Conservation (phyloP, 1,140 invertebrate species). For the Leptestheria dahalacensis region DNA sequence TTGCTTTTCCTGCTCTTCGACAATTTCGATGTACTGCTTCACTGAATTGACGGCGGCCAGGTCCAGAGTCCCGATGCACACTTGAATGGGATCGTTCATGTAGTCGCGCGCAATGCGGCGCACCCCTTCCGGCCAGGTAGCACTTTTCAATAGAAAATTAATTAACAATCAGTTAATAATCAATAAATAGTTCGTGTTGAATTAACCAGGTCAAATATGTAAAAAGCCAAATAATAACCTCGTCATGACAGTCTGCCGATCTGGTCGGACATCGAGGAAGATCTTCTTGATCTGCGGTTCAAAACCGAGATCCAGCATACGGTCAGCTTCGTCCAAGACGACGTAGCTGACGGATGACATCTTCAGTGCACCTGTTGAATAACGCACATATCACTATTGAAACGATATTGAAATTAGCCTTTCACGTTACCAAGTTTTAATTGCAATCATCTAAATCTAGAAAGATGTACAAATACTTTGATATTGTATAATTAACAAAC, state of each 20-base stretch:
- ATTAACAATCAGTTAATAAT: background rate
- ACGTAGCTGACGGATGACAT: conserved; percentile 64
- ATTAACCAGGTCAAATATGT: conserved; percentile 19
- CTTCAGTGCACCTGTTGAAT: conserved; percentile 26
- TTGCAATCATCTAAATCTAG: too few species aligned
- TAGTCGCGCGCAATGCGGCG: conserved; percentile 63
- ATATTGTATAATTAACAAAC: too few species aligned
- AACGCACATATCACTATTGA: too few species aligned
- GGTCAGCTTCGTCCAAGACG: conserved; percentile 66
- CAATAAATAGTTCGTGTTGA: too few species aligned
- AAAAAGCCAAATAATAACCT: conserved; percentile 37
- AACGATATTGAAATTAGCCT: too few species aligned
- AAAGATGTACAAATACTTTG: too few species aligned
- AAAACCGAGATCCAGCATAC: conserved; percentile 42
- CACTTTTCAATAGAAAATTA: conserved; percentile 36
- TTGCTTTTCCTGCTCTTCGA: conserved; percentile 56
- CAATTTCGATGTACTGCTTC: conserved; percentile 52
- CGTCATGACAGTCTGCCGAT: conserved; percentile 74
- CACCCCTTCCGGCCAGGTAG: conserved; percentile 77
- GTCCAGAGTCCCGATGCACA: conserved; percentile 75
- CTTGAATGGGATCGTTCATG: conserved; percentile 72
- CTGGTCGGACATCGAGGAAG: conserved; percentile 55
- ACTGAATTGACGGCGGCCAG: conserved; percentile 69
- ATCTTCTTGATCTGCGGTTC: conserved; percentile 63
- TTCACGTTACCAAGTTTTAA: too few species aligned